Base-by-base conservation (phyloP, 2,797 vertebrate species). In the Pangasius macronema region DNA sequence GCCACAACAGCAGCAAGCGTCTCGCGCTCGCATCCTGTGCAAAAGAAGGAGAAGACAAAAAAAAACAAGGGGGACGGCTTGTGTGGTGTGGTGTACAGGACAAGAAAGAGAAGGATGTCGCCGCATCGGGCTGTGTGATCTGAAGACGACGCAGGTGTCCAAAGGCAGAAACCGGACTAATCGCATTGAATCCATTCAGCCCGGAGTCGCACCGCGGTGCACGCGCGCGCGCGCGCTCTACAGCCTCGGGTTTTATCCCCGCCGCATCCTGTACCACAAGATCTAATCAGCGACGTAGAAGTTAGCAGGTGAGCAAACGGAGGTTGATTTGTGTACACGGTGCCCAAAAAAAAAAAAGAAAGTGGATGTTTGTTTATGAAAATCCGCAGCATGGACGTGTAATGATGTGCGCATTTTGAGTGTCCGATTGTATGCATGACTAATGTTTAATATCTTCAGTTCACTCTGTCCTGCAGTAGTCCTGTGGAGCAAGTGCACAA, bases 61-160 rank as follows among this genome's bases (percentile, higher is more conserved):
- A 27, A 27, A 80, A 51, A 65, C 7, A n/a, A 59, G 30, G 49
- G 7, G 80, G 5, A 82, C 27, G 42, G 80, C 39, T 42, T 18
- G 36, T 63, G 59, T 27, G 20, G 30, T 39, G 55, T 7, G 22
- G 22, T 24, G 81, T 51, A 61, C 81, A 22, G 82, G 86, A 85
- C 77, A 80, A 46, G 76, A 85, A 42, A 42, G 49, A 72, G 68
- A 67, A 83, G 53, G 90, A 90, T 90, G 90, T 79, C 88, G 65
- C 49, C 10, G 68, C 65, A 30, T 73, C 83, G 61, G 85, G 20
- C 55, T 84, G 84, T 82, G 73, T 89, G 85, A 91, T 76, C 55
- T 68, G 70, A 80, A 80, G 72, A 79, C 89, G 87, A 90, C 84
- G 85, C 86, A 88, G 82, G 88, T 89, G 88, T 61, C 75, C 87